These are phyloP conservation scores for Tor tambroides DNA, from an alignment of 2,113 vertebrate species.

Conservation along the genomic window DNA sequence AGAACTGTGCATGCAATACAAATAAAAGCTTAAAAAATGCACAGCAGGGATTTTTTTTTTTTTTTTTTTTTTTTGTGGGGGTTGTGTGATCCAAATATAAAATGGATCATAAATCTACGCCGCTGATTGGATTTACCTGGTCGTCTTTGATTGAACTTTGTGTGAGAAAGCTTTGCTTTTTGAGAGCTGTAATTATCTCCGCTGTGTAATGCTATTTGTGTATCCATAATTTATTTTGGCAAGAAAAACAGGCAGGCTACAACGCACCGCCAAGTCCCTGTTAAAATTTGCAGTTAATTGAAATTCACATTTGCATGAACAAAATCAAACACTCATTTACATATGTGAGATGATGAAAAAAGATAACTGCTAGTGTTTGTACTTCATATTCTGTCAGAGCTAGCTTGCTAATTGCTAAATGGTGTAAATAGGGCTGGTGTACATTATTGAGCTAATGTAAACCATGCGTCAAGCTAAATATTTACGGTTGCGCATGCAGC, in stretches of 20 bases:
- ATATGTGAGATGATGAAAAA: conserved; percentile 80
- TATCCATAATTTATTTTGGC: conserved; percentile 79
- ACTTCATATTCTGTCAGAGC: conserved; percentile 73
- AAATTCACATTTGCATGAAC: conserved; percentile 82
- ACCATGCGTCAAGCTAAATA: conserved; percentile 63
- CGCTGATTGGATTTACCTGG: conserved; percentile 75
- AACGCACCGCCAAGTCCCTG: conserved; percentile 71
- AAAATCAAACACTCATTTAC: conserved; percentile 83
- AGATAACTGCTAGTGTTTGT: conserved; percentile 79
- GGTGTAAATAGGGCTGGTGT: conserved; percentile 69
- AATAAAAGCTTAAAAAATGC: conserved; percentile 41
- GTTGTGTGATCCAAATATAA: conserved; percentile 71
- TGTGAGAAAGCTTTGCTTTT: conserved; percentile 68
- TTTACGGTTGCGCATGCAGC: conserved; percentile 52
- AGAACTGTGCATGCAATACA: conserved; percentile 55
- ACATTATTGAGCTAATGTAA: conserved; percentile 68
- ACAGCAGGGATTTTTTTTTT: background rate
- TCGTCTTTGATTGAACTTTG: conserved; percentile 79
- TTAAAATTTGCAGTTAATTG: conserved; percentile 76
- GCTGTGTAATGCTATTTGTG: conserved; percentile 78
- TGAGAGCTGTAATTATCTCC: conserved; percentile 74
- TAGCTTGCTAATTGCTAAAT: conserved; percentile 76
- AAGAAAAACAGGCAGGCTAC: conserved; percentile 73
- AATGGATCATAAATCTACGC: conserved; percentile 74
- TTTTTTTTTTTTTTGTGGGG: background rate